A percentile compares a stretch with the other conserved stretches of the same genome.
These are phyloP conservation scores for Lepidotrigona ventralis DNA, from an alignment of 1,140 invertebrate species.

Conservation along the genomic window DNA sequence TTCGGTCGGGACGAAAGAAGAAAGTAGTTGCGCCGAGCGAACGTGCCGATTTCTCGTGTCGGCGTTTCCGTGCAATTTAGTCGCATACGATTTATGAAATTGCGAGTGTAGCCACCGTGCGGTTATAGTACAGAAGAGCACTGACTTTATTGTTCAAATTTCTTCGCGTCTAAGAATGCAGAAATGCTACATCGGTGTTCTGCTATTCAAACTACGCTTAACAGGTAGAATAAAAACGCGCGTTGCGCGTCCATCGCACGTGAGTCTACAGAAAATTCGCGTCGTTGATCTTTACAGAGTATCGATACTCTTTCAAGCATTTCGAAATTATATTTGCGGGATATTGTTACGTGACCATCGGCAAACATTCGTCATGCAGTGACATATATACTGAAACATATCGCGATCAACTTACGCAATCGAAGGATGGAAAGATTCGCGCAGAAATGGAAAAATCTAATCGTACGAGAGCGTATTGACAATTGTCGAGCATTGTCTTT, in stretches of 20 bases:
- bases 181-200: not conserved
- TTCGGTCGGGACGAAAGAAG: not conserved
- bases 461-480: too few species aligned
- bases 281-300: not conserved
- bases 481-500: conserved; percentile 36
- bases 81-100: conserved; percentile 50
- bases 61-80: conserved; percentile 48
- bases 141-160: conserved; percentile 15
- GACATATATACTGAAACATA: too few species aligned
- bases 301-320: not conserved
- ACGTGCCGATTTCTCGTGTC: conserved; percentile 48
- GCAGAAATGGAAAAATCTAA: not conserved
- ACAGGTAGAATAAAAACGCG: too few species aligned
- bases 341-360: not conserved
- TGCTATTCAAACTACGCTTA: not conserved
- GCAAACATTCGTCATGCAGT: not conserved
- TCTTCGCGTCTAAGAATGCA: not conserved
- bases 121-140: not conserved
- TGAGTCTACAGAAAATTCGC: too few species aligned
- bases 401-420: not conserved
- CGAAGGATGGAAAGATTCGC: too few species aligned
- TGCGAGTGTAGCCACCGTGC: not conserved
- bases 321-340: not conserved
- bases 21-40: conserved; percentile 29
- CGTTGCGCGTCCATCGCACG: too few species aligned